Conservation (phyloP, 2,113 vertebrate species). For the Plotosus lineatus region DNA sequence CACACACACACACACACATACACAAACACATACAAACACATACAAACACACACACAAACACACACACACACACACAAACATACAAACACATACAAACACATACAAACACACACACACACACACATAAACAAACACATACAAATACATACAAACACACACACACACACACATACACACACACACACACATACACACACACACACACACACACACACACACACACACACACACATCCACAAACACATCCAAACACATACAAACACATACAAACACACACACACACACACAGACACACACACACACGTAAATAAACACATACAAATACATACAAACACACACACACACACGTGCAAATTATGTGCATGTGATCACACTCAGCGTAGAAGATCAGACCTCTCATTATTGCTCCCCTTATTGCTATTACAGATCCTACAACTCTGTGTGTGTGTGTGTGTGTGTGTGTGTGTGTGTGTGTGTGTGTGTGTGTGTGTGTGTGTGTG, state of each 20-base stretch:
- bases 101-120: no score
- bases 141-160: no score
- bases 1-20: no score
- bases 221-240: not conserved
- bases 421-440: conserved; percentile 18
- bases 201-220: not conserved
- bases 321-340: conserved; percentile 7
- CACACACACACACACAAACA: no score
- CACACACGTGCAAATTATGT: not conserved
- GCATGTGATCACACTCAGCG: conserved; percentile 13
- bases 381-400: conserved; percentile 32
- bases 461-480: conserved; percentile 15
- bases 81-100: no score
- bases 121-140: no score
- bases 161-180: no score
- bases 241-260: conserved; percentile 2
- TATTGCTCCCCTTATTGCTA: conserved; percentile 17
- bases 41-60: no score
- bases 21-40: no score
- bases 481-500: conserved; percentile 8
- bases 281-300: conserved; percentile 27
- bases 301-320: conserved; percentile 25
- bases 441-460: conserved; percentile 8
- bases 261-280: not conserved
- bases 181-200: no score